Percentiles rank a stretch among this genome's conserved stretches.
phyloP scores from a whole-genome alignment of 2,113 vertebrate species.

The Columba janthina region DNA sequence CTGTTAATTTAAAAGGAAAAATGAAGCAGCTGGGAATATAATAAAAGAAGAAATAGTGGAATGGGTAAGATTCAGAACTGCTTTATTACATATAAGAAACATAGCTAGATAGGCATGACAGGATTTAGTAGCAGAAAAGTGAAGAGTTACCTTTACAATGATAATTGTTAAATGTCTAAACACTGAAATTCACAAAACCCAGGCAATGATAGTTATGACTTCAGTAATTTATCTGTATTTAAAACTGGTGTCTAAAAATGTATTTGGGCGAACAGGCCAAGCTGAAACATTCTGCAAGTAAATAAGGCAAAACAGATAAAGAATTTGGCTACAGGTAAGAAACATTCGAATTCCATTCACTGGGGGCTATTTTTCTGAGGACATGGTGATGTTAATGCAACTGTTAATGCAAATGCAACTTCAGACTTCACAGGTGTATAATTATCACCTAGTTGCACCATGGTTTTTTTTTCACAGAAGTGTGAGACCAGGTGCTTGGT shows the following conservation, averaged over 20 bases:
- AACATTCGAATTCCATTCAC: neutral
- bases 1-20: neutral
- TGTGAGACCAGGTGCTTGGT: neutral
- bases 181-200: neutral
- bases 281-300: neutral
- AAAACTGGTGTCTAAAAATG: neutral
- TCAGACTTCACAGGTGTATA: neutral
- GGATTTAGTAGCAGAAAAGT: neutral
- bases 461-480: neutral
- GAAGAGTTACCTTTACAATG: neutral
- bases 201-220: neutral
- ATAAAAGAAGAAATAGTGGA: neutral
- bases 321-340: neutral
- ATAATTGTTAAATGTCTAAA: neutral
- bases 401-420: neutral
- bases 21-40: neutral
- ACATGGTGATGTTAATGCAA: neutral
- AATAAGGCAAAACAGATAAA: neutral
- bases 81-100: neutral
- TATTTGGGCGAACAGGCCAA: neutral
- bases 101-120: neutral
- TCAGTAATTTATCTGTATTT: neutral
- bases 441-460: neutral
- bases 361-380: neutral
- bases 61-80: neutral